Percentiles rank a stretch among this genome's conserved stretches.
These are phyloP conservation scores for Diplazon laetatorius DNA, from an alignment of 2,888 invertebrate genomes.

Conservation along the genomic window DNA sequence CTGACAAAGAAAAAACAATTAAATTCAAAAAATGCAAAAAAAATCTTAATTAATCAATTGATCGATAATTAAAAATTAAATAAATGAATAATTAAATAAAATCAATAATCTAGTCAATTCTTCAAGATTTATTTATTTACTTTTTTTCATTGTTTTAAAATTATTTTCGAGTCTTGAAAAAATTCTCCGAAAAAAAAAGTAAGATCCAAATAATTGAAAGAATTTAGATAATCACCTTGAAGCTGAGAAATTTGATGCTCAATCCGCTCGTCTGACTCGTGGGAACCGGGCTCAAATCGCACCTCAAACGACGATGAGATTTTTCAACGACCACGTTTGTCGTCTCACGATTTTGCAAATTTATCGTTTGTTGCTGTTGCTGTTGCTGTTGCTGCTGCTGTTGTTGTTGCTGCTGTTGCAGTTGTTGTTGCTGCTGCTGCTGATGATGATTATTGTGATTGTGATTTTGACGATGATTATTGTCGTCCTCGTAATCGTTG, in stretches of 20 bases:
- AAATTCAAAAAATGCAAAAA: no score
- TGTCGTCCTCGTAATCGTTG: constrained; percentile 76
- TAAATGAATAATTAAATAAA: no score
- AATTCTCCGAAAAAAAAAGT: constrained; percentile 5
- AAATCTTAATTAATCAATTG: no score
- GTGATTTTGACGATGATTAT: constrained; percentile 59
- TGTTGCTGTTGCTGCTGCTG: no score
- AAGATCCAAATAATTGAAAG: background rate
- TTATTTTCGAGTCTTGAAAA: no score
- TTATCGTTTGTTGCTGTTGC: no score
- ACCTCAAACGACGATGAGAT: constrained; percentile 80
- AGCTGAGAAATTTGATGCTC: constrained; percentile 78
- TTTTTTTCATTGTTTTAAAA: no score
- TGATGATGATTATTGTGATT: constrained; percentile 53
- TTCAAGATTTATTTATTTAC: no score
- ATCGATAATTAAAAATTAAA: no score
- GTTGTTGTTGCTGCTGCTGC: constrained; percentile 31
- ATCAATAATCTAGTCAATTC: no score
- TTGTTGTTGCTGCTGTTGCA: no score
- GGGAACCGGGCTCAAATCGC: constrained; percentile 81
- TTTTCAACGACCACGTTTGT: constrained; percentile 75
- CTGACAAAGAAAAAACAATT: no score
- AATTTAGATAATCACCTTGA: constrained; percentile 74
- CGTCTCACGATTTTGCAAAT: constrained; percentile 54
- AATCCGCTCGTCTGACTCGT: constrained; percentile 77